Evolutionary conservation across 2,888 invertebrate species (phyloP), one percentile per base, ranked within the genome.

Genomic region (Melieria crassipennis): DNA sequence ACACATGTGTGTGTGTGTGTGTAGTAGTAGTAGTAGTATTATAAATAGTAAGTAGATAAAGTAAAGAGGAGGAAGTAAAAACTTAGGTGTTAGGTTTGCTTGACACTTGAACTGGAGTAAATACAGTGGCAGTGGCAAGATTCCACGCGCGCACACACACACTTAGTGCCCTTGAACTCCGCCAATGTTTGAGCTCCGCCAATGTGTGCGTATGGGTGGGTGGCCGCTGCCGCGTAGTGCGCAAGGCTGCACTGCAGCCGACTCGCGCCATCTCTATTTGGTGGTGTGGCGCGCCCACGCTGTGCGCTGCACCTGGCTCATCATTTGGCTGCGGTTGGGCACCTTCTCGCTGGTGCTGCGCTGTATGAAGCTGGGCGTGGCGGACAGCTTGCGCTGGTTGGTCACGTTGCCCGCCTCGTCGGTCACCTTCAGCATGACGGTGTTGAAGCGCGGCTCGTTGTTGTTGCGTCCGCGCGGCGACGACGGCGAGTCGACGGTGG

Each of bases 251-350:
- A 11, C 66, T n/a, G 10, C 57, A 60, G 43, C 30, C 58, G 5
- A 3, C 9, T 16, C 10, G 3, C 16, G 4, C 45, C 13, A 9
- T 1, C 7, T 42, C 84, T 88, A 95, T 87, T 95, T 95, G 48
- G 95, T 95, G 46, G 95, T 96, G 83, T 95, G 95, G 78, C 95
- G 89, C 30, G 94, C 94, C 95, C 95, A 95, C 75, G 92, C 91
- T 7, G 93, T 92, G 77, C 95, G 89, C 81, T 92, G 92, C 78
- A 95, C 91, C 79, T 94, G 93, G 43, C 91, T 91, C 93, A 95
- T 94, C 84, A 94, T 89, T 83, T 95, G 94, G 86, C 93, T 95
- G 68, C 94, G 90, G 82, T 94, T 93, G 5, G 95, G 94, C 73
- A 95, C 92, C 85, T 94, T 93, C 81, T 95, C 95, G 87, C 95